phyloP scores from a whole-genome alignment of 1,140 invertebrate species.

The Drosophila sp. region DNA sequence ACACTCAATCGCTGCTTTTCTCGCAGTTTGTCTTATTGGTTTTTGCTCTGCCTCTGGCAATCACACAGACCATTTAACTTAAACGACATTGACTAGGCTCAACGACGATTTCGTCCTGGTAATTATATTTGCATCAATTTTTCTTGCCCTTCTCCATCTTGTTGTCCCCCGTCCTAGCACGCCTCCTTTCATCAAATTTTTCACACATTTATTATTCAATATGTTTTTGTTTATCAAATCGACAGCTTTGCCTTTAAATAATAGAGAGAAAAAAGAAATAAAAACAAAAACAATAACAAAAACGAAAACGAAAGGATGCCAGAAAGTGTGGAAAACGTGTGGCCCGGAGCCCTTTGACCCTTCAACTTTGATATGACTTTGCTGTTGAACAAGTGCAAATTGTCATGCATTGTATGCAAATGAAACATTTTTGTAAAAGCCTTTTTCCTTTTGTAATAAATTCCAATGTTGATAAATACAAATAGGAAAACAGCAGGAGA shows the following conservation, averaged over 20 bases:
- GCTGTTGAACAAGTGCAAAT: slow-evolving; percentile 24
- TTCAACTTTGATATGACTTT: slow-evolving; percentile 10
- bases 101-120: slow-evolving; percentile 25
- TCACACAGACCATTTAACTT: slow-evolving; percentile 66
- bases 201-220: slow-evolving; percentile 35
- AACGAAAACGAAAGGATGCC: neutral
- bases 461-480: neutral
- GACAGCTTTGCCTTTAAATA: slow-evolving; percentile 15
- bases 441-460: neutral
- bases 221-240: slow-evolving; percentile 47
- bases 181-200: neutral
- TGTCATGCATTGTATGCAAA: slow-evolving; percentile 28
- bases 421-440: neutral
- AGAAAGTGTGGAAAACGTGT: slow-evolving; percentile 13
- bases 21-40: slow-evolving; percentile 5
- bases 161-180: neutral
- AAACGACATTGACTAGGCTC: slow-evolving; percentile 50
- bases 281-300: slow-evolving; percentile 20
- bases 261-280: slow-evolving; percentile 11
- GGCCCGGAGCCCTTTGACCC: slow-evolving; percentile 18
- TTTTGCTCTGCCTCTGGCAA: slow-evolving; percentile 30
- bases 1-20: neutral
- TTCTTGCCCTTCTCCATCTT: slow-evolving; percentile 7
- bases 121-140: slow-evolving; percentile 47
- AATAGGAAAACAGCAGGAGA: neutral